Evolutionary conservation across 2,113 vertebrate genomes (phyloP).

Genomic region (Dasyornis broadbenti): DNA sequence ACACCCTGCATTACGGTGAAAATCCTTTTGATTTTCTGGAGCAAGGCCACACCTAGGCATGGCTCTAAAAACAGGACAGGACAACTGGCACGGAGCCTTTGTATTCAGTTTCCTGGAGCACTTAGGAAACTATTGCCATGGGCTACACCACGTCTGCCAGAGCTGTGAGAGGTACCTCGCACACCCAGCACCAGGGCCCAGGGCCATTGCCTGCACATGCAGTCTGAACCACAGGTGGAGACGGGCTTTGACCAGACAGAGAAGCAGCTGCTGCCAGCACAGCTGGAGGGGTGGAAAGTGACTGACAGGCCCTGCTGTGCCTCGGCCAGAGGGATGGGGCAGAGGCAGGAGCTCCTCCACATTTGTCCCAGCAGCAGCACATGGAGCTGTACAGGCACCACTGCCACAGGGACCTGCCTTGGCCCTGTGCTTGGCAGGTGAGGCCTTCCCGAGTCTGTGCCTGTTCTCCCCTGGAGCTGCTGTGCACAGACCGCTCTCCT

Average conservation of each 20-base stretch:
- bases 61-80: background rate
- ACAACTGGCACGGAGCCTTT: background rate
- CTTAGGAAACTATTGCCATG: background rate
- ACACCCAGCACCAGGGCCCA: rapidly evolving
- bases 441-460: too few relatives aligned
- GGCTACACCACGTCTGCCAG: background rate
- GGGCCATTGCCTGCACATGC: background rate
- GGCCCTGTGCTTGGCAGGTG: background rate
- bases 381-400: rapidly evolving
- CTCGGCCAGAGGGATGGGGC: too few relatives aligned
- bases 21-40: background rate
- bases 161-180: background rate
- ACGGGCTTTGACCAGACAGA: background rate
- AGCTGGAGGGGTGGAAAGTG: background rate
- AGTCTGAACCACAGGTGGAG: background rate
- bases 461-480: background rate
- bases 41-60: background rate
- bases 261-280: background rate
- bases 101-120: background rate
- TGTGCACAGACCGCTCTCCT: background rate
- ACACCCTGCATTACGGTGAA: background rate
- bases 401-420: rapidly evolving
- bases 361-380: background rate
- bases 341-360: background rate
- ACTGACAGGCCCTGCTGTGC: background rate